Evolutionary conservation across 2,888 invertebrate species (phyloP), one percentile per base, ranked within the genome.

Genomic region (Carcina quercana): DNA sequence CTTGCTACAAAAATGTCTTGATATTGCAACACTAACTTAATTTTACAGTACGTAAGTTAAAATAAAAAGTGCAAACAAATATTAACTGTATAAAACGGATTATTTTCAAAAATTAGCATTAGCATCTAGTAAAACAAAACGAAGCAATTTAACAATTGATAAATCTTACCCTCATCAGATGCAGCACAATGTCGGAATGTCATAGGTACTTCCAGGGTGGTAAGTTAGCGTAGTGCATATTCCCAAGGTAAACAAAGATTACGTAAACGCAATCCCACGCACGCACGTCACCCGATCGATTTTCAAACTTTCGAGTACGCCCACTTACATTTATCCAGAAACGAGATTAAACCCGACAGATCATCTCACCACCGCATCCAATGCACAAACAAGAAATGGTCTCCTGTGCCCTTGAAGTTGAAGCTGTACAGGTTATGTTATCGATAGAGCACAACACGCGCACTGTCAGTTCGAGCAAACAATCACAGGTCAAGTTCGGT

Each of bases 181-280:
- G 17, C 19, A 10, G 25, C 12, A 27, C 19, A 19, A 6, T 28
- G 29, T 3, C 5, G 19, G 28, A 14, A 14, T 29, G 28, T 28
- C 26, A 13, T 17, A 31, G 27, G 13, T 17, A 19, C 12, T 14
- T 33, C n/a, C 60, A 63, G 56, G 45, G 54, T 55, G 50, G 52
- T 53, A 55, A 59, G 58, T 62, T 59, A 59, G 60, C 67, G 64
- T 66, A 62, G 71, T 79, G 78, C 80, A 79, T 75, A 74, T 75
- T 72, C 65, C 76, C 74, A 82, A 82, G 73, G 80, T 82, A 83
- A 83, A 83, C 82, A 83, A 83, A 80, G 71, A 80, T 83, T 82
- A 82, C 79, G 78, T 80, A 79, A 83, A 82, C 67, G 70, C 63
- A 79, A 80, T 78, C 80, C 79, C 76, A 83, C 80, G 80, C 78